phyloP scores from a whole-genome alignment of 1,140 invertebrate species.

The Drosophila sucinea region DNA sequence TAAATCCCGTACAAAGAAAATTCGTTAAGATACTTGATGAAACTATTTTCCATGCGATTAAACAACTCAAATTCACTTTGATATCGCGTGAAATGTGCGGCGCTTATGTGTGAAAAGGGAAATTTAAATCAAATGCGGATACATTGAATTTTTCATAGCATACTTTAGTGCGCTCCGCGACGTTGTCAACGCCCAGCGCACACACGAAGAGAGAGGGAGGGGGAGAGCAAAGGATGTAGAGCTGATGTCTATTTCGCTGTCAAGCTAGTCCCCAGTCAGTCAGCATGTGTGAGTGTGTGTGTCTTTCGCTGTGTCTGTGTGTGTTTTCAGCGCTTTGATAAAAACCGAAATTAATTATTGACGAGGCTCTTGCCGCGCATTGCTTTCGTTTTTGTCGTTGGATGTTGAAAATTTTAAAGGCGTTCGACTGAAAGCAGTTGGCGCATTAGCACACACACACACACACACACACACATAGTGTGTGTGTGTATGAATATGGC shows the following conservation, averaged over 20 bases:
- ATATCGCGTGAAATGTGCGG: constrained; percentile 49
- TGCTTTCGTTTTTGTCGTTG: constrained; percentile 45
- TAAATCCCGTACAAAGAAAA: constrained; percentile 37
- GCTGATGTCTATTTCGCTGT: constrained; percentile 64
- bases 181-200: constrained; percentile 45
- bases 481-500: constrained; percentile 14
- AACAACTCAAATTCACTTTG: constrained; percentile 72
- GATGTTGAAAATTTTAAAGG: constrained; percentile 75
- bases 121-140: constrained; percentile 76
- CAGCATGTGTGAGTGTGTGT: constrained; percentile 29
- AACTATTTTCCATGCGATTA: constrained; percentile 78
- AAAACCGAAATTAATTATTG: constrained; percentile 81
- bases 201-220: constrained; percentile 1
- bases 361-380: constrained; percentile 53
- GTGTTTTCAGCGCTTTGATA: constrained; percentile 64
- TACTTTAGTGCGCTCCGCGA: constrained; percentile 53
- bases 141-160: constrained; percentile 75
- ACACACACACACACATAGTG: constrained; percentile 13
- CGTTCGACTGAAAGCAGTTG: constrained; percentile 76
- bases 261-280: constrained; percentile 55
- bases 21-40: constrained; percentile 33
- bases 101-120: constrained; percentile 59
- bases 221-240: constrained; percentile 1
- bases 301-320: constrained; percentile 16
- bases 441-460: constrained; percentile 50